Evolutionary conservation across 2,797 vertebrate genomes (phyloP).

Genomic region (Cygnus olor): DNA sequence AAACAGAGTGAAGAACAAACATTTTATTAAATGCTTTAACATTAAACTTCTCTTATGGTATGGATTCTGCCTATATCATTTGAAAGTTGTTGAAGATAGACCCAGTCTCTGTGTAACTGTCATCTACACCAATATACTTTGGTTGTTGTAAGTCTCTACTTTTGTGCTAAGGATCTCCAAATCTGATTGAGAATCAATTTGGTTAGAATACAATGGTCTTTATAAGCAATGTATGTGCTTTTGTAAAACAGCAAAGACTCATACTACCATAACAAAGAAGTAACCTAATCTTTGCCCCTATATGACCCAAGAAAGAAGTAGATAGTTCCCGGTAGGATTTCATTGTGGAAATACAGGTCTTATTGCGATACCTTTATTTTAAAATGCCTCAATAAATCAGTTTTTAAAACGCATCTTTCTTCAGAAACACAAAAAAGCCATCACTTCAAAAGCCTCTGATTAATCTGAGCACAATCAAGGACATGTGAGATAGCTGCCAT

Average conservation of each 20-base stretch:
- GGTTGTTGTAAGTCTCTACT: background rate
- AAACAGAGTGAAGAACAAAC: background rate
- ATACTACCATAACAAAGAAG: background rate
- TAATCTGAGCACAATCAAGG: conserved; percentile 78
- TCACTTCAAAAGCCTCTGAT: conserved; percentile 76
- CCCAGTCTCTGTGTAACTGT: background rate
- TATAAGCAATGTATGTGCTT: background rate
- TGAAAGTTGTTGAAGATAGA: background rate
- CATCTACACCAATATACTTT: background rate
- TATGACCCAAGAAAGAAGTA: background rate
- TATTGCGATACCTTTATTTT: conserved; percentile 2
- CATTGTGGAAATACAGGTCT: background rate
- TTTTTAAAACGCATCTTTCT: conserved; percentile 66
- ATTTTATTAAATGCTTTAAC: background rate
- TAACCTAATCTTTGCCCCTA: background rate
- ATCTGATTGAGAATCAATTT: background rate
- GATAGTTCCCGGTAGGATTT: background rate
- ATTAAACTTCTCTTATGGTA: background rate
- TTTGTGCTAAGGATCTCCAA: background rate
- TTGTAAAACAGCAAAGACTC: background rate
- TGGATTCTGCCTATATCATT: background rate
- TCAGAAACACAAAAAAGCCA: conserved; percentile 65
- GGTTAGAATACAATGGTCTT: background rate
- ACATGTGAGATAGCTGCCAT: conserved; percentile 68
- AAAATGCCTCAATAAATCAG: conserved; percentile 39